phyloP scores from a whole-genome alignment of 1,140 invertebrate genomes.

The Chymomyza costata region DNA sequence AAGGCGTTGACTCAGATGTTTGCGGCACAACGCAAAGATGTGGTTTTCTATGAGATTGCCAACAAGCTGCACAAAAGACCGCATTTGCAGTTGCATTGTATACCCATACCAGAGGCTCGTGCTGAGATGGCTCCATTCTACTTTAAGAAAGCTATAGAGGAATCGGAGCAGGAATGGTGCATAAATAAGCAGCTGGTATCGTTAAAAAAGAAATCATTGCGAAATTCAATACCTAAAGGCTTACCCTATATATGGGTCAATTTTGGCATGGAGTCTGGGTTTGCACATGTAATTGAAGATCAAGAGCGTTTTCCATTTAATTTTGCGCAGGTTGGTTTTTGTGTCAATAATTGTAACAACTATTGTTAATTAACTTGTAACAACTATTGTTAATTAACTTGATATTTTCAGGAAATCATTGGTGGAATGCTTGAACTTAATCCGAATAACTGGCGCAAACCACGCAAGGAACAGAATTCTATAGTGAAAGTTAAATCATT shows the following conservation, averaged over 20 bases:
- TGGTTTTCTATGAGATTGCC: slow-evolving; percentile 95
- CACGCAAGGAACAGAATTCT: slow-evolving; percentile 79
- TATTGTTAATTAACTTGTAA: too few species aligned
- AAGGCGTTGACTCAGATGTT: slow-evolving; percentile 88
- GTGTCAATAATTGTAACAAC: neutral
- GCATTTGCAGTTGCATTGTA: slow-evolving; percentile 92
- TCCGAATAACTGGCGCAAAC: slow-evolving; percentile 89
- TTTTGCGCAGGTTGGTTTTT: slow-evolving; percentile 88
- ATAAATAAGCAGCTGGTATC: slow-evolving; percentile 97
- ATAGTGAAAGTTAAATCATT: slow-evolving; percentile 58
- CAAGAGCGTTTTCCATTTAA: slow-evolving; percentile 89
- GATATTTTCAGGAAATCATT: slow-evolving; percentile 88
- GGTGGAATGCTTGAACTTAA: slow-evolving; percentile 95
- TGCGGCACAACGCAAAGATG: slow-evolving; percentile 82
- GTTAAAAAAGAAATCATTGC: slow-evolving; percentile 84
- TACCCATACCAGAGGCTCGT: slow-evolving; percentile 85
- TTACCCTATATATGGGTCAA: slow-evolving; percentile 95
- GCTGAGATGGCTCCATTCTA: slow-evolving; percentile 90
- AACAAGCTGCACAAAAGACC: slow-evolving; percentile 84
- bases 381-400: slow-evolving; percentile 7
- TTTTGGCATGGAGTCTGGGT: slow-evolving; percentile 93
- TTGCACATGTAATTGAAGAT: slow-evolving; percentile 98
- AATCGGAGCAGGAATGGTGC: slow-evolving; percentile 96
- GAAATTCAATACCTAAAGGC: slow-evolving; percentile 91
- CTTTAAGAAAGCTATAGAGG: slow-evolving; percentile 97